A percentile compares a stretch with the other conserved stretches of the same genome.
phyloP scores from a whole-genome alignment of 2,888 invertebrate species.

The Nasonia oneida region DNA sequence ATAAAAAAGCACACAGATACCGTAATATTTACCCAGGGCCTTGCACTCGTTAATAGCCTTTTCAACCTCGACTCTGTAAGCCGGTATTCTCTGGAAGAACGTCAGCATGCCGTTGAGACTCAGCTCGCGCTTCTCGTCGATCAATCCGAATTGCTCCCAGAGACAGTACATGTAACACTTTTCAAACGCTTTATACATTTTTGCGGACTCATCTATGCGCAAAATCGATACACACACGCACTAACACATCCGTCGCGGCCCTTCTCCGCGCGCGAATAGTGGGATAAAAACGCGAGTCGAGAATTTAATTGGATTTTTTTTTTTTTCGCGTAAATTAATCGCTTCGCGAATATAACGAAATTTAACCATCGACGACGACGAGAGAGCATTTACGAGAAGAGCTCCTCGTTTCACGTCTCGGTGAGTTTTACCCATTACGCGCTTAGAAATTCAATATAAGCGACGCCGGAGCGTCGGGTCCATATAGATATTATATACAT shows the following conservation, averaged over 20 bases:
- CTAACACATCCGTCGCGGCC: too few relatives aligned
- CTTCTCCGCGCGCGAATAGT: too few relatives aligned
- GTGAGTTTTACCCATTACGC: background rate
- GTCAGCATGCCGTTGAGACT: constrained; percentile 75
- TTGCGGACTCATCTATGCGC: background rate
- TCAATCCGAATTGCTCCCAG: constrained; percentile 76
- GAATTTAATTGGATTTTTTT: background rate
- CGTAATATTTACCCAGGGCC: constrained; percentile 74
- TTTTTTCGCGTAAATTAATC: background rate
- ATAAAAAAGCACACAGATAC: constrained; percentile 65
- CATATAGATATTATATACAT: background rate
- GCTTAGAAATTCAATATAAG: background rate
- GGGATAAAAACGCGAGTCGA: too few relatives aligned
- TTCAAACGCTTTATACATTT: background rate
- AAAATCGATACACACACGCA: background rate
- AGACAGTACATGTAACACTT: constrained; percentile 78
- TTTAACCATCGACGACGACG: too few relatives aligned
- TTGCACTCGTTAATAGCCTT: constrained; percentile 74
- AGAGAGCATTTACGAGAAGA: too few relatives aligned
- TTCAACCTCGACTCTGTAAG: constrained; percentile 74
- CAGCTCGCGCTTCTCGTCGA: constrained; percentile 75
- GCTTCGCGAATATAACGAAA: background rate
- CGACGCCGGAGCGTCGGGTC: background rate
- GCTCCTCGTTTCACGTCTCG: background rate
- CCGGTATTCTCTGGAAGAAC: constrained; percentile 76